phyloP scores from a whole-genome alignment of 2,797 vertebrate species.

The Myiotriccus ornatus region DNA sequence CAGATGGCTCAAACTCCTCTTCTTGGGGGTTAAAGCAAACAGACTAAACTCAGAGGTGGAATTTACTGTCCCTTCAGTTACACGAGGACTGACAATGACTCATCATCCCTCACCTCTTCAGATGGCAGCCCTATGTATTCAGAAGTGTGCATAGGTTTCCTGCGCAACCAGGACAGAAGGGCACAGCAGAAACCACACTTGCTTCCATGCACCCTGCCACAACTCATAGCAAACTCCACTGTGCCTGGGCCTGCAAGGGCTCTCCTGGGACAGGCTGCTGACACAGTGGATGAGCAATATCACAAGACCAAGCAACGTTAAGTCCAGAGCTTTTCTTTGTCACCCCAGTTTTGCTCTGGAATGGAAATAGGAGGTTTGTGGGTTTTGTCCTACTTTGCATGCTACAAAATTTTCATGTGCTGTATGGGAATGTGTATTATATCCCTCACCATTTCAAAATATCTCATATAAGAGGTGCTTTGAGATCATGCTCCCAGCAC shows the following conservation, averaged over 20 bases:
- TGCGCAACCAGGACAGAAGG: rapidly evolving
- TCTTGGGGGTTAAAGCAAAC: background rate
- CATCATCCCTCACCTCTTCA: background rate
- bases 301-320: background rate
- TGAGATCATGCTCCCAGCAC: background rate
- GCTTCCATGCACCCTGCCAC: background rate
- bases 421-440: background rate
- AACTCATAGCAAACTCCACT: background rate
- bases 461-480: background rate
- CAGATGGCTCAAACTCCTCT: background rate
- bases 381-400: background rate
- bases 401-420: background rate
- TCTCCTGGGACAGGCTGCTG: background rate
- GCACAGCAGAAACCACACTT: background rate
- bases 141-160: background rate
- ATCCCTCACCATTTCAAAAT: background rate
- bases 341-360: background rate
- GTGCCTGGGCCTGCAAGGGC: background rate
- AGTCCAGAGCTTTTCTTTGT: background rate
- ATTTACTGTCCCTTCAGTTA: background rate
- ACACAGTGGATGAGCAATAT: rapidly evolving
- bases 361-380: background rate
- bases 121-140: background rate
- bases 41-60: background rate
- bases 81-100: background rate